Evolutionary conservation across 2,797 vertebrate genomes (phyloP).

Genomic region (Pangasius sanitwongsei): DNA sequence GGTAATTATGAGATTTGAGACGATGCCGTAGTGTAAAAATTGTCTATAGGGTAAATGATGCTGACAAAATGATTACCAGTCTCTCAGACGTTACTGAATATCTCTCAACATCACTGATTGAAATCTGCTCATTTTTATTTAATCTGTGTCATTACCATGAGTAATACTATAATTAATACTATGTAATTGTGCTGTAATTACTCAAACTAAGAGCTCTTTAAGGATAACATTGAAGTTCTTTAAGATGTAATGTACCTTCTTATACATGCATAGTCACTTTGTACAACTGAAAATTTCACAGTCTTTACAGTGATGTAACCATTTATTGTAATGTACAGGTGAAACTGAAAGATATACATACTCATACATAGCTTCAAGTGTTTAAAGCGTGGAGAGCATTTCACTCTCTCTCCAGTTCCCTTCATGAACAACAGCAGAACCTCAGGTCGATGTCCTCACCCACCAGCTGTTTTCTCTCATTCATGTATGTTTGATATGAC

Average conservation of each 20-base stretch:
- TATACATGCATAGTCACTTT: neutral
- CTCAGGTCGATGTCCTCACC: neutral
- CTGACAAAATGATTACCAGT: constrained; percentile 36
- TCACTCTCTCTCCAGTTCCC: neutral
- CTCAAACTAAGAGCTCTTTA: constrained; percentile 4
- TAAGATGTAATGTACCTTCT: neutral
- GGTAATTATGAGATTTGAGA: constrained; percentile 40
- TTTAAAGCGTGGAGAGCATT: neutral
- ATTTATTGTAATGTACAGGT: neutral
- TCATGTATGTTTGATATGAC: constrained; percentile 49
- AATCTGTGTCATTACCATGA: constrained; percentile 33
- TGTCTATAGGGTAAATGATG: constrained; percentile 44
- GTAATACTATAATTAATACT: constrained; percentile 44
- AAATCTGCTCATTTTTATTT: constrained; percentile 36
- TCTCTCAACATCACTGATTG: constrained; percentile 23
- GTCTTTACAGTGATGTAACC: neutral
- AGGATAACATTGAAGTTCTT: constrained; percentile 9
- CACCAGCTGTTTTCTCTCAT: neutral
- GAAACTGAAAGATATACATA: neutral
- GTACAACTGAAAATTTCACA: neutral
- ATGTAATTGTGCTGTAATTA: constrained; percentile 43
- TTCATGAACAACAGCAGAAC: neutral
- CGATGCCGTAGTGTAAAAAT: constrained; percentile 12
- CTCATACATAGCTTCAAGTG: neutral
- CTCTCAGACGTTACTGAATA: constrained; percentile 22